Base-by-base conservation (phyloP, 2,113 vertebrate species). In the Petrocephalus microphthalmus region DNA sequence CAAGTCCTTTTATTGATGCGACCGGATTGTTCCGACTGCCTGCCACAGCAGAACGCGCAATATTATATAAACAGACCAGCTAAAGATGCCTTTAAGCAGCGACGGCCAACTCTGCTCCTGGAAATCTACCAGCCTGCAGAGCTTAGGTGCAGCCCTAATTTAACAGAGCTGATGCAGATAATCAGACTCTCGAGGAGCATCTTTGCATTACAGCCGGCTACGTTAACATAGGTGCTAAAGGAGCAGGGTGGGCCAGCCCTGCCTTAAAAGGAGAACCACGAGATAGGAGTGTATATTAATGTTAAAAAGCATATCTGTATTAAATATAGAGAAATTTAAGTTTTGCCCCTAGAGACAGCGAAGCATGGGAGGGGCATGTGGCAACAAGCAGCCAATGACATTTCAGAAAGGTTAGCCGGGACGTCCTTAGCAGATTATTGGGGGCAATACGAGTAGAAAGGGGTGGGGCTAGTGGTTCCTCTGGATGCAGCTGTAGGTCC, bases 341-440 rank as follows among this genome's bases (percentile, higher is more conserved):
- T 67, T 67, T 29, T 13, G n/a, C 29, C 60, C n/a, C n/a, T 67
- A 29, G 25, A 67, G 60, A 67, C 29, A 67, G 60, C 4, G 60
- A 29, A 51, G n/a, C 45, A 51, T 13, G 45, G 49, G 45, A n/a
- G 45, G n/a, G 42, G 7, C 82, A 51, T 90, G 89, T 88, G 17
- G 91, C 82, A 81, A 67, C 84, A 88, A 91, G 84, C 91, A 19
- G 71, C 15, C 13, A 17, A 42, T 87, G 90, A 78, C 89, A 78
- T 88, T 89, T 92, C 90, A 91, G 89, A 88, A 90, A 90, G 90
- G 85, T 7, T 89, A 86, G 87, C 89, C 6, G 71, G 71, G 71
- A 78, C 6, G 29, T 42, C 33, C 88, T 89, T 89, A 64, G 88
- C 88, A 89, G 87, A 85, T 91, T 1, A 25, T 17, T 52, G 5